phyloP scores from a whole-genome alignment of 2,797 vertebrate genomes.

The Setipinna tenuifilis region DNA sequence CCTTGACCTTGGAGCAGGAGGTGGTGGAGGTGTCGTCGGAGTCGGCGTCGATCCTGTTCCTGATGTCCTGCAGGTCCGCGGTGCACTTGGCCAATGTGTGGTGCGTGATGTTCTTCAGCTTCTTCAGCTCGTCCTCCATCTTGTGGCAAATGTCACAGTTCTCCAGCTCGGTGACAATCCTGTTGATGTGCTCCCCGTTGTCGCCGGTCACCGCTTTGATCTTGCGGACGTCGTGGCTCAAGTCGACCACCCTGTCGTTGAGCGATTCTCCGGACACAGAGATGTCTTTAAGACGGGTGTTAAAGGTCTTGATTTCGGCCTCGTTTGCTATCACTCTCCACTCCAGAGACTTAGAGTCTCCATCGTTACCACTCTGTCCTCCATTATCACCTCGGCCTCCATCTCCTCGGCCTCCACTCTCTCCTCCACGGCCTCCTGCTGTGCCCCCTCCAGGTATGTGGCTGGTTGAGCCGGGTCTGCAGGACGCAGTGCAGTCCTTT shows the following conservation, averaged over 20 bases:
- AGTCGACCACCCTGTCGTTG: constrained; percentile 69
- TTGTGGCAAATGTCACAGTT: constrained; percentile 70
- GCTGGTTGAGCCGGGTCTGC: not conserved
- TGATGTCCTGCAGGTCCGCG: constrained; percentile 62
- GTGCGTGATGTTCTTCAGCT: constrained; percentile 75
- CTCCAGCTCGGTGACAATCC: constrained; percentile 75
- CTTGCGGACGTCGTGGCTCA: constrained; percentile 73
- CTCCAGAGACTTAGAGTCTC: constrained; percentile 72
- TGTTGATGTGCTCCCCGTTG: constrained; percentile 74
- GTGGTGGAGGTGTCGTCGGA: constrained; percentile 52
- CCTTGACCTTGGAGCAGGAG: constrained; percentile 64
- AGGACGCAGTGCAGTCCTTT: constrained; percentile 61
- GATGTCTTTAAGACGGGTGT: constrained; percentile 77
- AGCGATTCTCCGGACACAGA: constrained; percentile 76
- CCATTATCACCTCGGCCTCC: constrained; percentile 5
- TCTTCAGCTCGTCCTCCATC: constrained; percentile 70
- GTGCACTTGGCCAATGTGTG: constrained; percentile 70
- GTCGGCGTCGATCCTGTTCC: constrained; percentile 61
- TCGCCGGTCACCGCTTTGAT: constrained; percentile 76
- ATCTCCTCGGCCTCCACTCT: constrained; percentile 36
- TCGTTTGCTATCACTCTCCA: constrained; percentile 81
- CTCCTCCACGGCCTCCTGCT: constrained; percentile 27
- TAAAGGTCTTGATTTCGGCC: constrained; percentile 75
- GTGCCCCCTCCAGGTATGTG: constrained; percentile 9
- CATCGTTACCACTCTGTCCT: not conserved